Base-by-base conservation (phyloP, 2,888 invertebrate species). In the Parascotia fuliginaria region DNA sequence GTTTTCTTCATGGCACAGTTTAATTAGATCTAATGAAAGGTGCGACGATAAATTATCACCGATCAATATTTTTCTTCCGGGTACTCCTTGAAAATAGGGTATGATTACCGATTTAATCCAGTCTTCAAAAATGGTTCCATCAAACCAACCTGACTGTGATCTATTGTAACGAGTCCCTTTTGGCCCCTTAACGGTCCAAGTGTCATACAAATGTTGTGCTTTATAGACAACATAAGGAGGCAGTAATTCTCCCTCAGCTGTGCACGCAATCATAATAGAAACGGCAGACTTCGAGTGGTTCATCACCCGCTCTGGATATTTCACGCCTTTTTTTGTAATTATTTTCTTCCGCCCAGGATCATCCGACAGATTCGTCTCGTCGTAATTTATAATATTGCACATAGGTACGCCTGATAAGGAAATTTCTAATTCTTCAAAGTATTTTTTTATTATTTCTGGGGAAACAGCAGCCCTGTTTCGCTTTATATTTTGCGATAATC, bases 221-320 rank as follows among this genome's bases (percentile, higher is more conserved):
- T 85, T 88, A 55, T 85, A 84, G 0, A 83, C 77, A 7, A 83
- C 75, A 62, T 83, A 85, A 16, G 73, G 69, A 9, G 82, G 80
- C 15, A 84, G 53, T n/a, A 77, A 27, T 32, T 63, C 49, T 7
- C 85, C 86, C 36, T 47, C 60, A 16, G 82, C 81, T 44, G 71
- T 73, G 2, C 65, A 75, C 31, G 75, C 65, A 34, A 85, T 67
- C 83, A 85, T 86, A 11, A 79, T 42, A 6, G 75, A 78, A 24
- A 72, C 64, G 0, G 68, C 44, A 14, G 66, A 42, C 14, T 53
- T 57, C 9, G 42, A 37, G 14, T 40, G 16, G 28, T 56, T 56
- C 29, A 61, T 34, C 5, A 53, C 41, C n/a, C 47, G 13, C 32
- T 59, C 49, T 15, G 58, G 58, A 34, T 64, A 56, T 46, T 55